These are phyloP conservation scores for Diabrotica balteata DNA, from an alignment of 2,888 invertebrate genomes.

Conservation along the genomic window DNA sequence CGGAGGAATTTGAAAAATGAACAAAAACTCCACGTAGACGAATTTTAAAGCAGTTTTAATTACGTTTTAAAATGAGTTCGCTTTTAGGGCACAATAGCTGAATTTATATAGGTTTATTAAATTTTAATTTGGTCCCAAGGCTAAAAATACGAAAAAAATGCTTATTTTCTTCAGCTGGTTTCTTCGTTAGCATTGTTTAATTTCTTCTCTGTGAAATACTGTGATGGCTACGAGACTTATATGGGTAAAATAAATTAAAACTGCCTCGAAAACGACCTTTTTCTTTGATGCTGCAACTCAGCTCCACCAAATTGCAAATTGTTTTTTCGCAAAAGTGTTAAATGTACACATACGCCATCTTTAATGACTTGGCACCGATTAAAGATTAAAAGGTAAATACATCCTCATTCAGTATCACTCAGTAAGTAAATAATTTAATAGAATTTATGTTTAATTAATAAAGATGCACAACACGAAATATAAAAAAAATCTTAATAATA, in stretches of 20 bases:
- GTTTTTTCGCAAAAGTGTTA: too few relatives aligned
- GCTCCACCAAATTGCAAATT: too few relatives aligned
- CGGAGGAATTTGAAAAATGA: conserved; percentile 56
- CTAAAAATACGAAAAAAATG: conserved; percentile 43
- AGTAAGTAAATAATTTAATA: too few relatives aligned
- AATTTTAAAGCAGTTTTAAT: conserved; percentile 55
- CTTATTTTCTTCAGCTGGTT: conserved; percentile 37
- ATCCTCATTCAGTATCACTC: too few relatives aligned
- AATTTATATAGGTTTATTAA: conserved; percentile 62
- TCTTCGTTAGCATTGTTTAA: conserved; percentile 39
- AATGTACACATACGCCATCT: too few relatives aligned
- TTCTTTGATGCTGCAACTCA: too few relatives aligned
- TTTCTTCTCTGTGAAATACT: conserved; percentile 43
- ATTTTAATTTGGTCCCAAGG: conserved; percentile 56
- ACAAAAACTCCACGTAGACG: conserved; percentile 50
- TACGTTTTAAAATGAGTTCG: conserved; percentile 57
- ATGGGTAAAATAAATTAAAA: conserved; percentile 38
- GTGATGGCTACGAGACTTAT: conserved; percentile 33
- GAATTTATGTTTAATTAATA: too few relatives aligned
- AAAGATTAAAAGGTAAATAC: too few relatives aligned
- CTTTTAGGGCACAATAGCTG: conserved; percentile 53
- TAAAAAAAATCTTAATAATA: too few relatives aligned
- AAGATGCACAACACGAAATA: too few relatives aligned
- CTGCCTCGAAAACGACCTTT: too few relatives aligned
- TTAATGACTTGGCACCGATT: too few relatives aligned